These are phyloP conservation scores for Scelioninae gen. 2 DNA, from an alignment of 2,888 invertebrate genomes.

Conservation along the genomic window DNA sequence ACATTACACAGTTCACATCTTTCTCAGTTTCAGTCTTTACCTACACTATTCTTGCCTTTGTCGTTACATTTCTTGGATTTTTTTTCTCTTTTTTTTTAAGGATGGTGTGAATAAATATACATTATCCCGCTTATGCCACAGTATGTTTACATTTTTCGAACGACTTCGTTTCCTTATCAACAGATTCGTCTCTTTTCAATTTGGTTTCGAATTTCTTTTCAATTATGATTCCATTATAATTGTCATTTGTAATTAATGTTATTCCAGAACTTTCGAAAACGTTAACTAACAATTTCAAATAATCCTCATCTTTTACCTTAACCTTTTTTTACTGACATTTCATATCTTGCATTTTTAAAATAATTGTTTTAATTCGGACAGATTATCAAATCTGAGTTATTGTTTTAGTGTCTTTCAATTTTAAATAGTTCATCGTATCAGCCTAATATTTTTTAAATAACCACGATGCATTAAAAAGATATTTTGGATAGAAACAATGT, in stretches of 20 bases:
- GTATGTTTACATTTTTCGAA: background rate
- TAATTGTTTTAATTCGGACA: slow-evolving; percentile 46
- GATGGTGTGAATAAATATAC: slow-evolving; percentile 18
- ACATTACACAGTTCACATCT: slow-evolving; percentile 62
- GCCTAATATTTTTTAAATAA: background rate
- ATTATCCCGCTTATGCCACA: background rate
- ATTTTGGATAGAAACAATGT: too few relatives aligned
- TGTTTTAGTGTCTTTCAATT: slow-evolving; percentile 19
- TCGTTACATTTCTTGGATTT: slow-evolving; percentile 6
- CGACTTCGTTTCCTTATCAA: background rate
- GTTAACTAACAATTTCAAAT: slow-evolving; percentile 7
- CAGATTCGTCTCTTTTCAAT: background rate
- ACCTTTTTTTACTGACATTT: slow-evolving; percentile 6
- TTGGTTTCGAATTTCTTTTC: too few relatives aligned
- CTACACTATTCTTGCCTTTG: slow-evolving; percentile 48
- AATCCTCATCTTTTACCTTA: slow-evolving; percentile 1
- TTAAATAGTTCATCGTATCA: background rate
- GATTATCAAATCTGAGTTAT: slow-evolving; percentile 45
- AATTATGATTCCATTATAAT: background rate
- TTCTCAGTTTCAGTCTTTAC: slow-evolving; percentile 47
- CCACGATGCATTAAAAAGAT: too few relatives aligned
- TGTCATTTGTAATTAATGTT: background rate
- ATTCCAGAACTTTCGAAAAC: too few relatives aligned
- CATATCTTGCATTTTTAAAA: slow-evolving; percentile 21
- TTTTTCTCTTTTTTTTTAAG: slow-evolving; percentile 3